Evolutionary conservation across 1,140 invertebrate species (phyloP).

Genomic region (Diplogasteroides magnus): DNA sequence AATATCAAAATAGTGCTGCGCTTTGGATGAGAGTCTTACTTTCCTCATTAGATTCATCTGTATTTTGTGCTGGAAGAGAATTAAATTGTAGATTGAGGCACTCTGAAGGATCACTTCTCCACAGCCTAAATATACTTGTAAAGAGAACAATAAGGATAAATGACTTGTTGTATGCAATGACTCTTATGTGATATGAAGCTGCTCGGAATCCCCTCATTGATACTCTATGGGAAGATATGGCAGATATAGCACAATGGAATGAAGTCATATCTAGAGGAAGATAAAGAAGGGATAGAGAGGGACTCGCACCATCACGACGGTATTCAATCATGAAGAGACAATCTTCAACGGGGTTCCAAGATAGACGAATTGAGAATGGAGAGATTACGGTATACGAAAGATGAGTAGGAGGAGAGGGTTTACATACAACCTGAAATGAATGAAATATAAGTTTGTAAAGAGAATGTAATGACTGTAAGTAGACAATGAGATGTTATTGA

Average conservation of each 20-base stretch:
- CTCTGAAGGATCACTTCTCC: background rate
- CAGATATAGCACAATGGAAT: background rate
- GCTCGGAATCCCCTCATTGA: conserved; percentile 6
- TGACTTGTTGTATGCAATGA: conserved; percentile 9
- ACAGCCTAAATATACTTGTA: background rate
- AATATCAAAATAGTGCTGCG: no score
- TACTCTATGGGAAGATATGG: background rate
- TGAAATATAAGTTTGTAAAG: background rate
- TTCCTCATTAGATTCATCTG: background rate
- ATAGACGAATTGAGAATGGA: background rate
- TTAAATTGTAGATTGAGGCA: background rate
- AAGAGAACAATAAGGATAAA: background rate
- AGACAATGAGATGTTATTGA: background rate
- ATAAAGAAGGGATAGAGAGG: background rate
- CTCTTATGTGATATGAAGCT: conserved; percentile 1
- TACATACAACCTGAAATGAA: background rate
- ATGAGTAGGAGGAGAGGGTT: background rate
- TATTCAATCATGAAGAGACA: background rate
- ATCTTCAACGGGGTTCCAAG: background rate
- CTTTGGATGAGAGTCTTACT: background rate
- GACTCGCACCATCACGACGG: background rate
- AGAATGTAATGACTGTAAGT: no score
- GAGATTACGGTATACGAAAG: background rate
- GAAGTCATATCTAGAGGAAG: background rate
- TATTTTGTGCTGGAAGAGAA: background rate